Evolutionary conservation across 2,888 invertebrate genomes (phyloP).

Genomic region (Portevinia maculata): DNA sequence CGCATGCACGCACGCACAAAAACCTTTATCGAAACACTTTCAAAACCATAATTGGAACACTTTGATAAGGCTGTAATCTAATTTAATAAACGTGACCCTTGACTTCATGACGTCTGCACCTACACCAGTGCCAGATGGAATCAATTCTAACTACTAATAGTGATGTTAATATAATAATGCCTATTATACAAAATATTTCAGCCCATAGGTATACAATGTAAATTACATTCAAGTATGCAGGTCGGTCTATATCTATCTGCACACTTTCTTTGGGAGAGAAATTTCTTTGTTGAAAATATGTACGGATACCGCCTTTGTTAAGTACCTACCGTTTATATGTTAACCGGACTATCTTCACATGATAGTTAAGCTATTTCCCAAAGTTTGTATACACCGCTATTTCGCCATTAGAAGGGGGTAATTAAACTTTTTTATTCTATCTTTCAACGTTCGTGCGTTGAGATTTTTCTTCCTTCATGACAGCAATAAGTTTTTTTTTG

Average conservation of each 20-base stretch:
- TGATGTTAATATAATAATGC: too few relatives aligned
- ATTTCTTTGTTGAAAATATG: conserved; percentile 55
- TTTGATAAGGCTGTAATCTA: too few relatives aligned
- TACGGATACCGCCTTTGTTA: conserved; percentile 49
- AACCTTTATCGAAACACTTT: too few relatives aligned
- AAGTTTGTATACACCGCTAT: conserved; percentile 30
- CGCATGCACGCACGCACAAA: too few relatives aligned
- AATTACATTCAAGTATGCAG: neutral
- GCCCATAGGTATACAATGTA: too few relatives aligned
- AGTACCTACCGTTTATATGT: conserved; percentile 54
- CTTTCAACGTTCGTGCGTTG: conserved; percentile 11
- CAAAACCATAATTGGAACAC: too few relatives aligned
- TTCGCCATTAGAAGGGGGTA: conserved; percentile 55
- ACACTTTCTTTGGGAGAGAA: conserved; percentile 71
- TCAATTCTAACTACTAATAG: too few relatives aligned
- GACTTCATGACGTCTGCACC: too few relatives aligned
- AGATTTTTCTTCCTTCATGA: conserved; percentile 30
- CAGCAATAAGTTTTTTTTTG: conserved; percentile 47
- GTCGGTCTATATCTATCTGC: conserved; percentile 5
- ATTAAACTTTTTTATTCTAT: conserved; percentile 63
- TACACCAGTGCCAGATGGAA: too few relatives aligned
- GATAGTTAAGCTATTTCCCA: conserved; percentile 49
- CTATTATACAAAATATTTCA: too few relatives aligned
- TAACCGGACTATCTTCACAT: conserved; percentile 57
- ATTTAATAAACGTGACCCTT: too few relatives aligned